Conservation (phyloP, 2,888 invertebrate species). For the Cheilosia grossa region DNA sequence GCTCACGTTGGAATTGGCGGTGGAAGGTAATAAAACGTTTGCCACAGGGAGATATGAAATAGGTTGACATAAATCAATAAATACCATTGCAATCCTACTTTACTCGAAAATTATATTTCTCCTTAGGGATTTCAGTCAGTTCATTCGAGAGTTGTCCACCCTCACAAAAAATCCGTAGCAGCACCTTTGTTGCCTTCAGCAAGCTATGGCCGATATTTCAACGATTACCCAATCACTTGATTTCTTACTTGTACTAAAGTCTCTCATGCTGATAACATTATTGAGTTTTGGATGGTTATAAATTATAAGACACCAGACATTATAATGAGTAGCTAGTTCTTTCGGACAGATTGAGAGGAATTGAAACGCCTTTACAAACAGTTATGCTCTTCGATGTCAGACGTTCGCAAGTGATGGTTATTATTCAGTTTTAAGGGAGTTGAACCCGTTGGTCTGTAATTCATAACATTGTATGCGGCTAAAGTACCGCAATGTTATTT, state of each 20-base stretch:
- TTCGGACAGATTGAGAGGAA: too few species aligned
- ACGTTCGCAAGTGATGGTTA: too few species aligned
- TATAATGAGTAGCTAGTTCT: too few species aligned
- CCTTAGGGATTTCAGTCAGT: conserved; percentile 56
- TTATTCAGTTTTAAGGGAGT: too few species aligned
- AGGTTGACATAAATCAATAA: conserved; percentile 67
- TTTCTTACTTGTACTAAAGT: background rate
- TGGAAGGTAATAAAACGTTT: conserved; percentile 62
- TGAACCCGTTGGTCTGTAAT: too few species aligned
- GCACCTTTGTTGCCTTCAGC: conserved; percentile 27
- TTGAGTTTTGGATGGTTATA: too few species aligned
- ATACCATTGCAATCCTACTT: conserved; percentile 53
- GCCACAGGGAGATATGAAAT: conserved; percentile 61
- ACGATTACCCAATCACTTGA: conserved; percentile 28
- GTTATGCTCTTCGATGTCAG: too few species aligned
- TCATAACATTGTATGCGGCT: too few species aligned
- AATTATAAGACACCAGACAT: too few species aligned
- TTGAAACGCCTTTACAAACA: too few species aligned
- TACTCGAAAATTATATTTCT: conserved; percentile 36
- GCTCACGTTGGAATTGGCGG: conserved; percentile 6
- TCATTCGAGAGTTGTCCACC: conserved; percentile 49
- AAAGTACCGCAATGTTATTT: too few species aligned
- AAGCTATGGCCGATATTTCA: conserved; percentile 16
- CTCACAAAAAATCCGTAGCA: background rate
- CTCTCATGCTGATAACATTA: too few species aligned